Base-by-base conservation (phyloP, 2,888 invertebrate genomes). In the Galeruca laticollis region DNA sequence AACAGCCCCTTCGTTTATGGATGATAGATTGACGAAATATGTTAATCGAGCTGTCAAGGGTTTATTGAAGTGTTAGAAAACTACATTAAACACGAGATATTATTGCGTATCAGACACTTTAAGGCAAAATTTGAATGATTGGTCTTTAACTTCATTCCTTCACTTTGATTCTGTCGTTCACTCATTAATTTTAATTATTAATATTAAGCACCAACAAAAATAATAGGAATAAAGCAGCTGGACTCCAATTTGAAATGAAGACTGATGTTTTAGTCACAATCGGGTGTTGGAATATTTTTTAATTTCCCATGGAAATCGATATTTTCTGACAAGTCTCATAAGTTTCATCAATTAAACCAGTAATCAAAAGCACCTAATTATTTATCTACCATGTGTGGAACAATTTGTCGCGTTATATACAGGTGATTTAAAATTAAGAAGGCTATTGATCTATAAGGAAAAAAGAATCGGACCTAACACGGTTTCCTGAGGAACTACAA, bases 51-150 rank as follows among this genome's bases (percentile, higher is more conserved):
- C 73, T 73, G 76, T 76, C 76, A 70, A 68, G 72, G 74, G 72
- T 76, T 75, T 75, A 74, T 74, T 73, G 76, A 75, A 74, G 74
- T 78, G 77, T 71, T 73, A 71, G 76, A 77, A 77, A 78, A 74
- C 74, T 69, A 72, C 76, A 78, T 77, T 76, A 76, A 72, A 72
- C 67, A 68, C 71, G 75, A 57, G 56, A 76, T 74, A 75, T 76
- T 75, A 76, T 78, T 75, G 74, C 74, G 73, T 75, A 78, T 73
- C 72, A 68, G 68, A 66, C 66, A 59, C 51, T 47, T 21, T 18
- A 66, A 66, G 13, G 56, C 51, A 18, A 26, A 61, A 66, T 51
- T 35, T 66, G 59, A 66, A 33, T 59, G 59, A 66, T 66, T 66
- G 35, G 51, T 59, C 10, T 35, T 57, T 33, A 59, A 15, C 33